These are phyloP conservation scores for Aurelia aurita DNA, from an alignment of 30 jellyfish, hydroid and myxozoan genomes.

Conservation along the genomic window DNA sequence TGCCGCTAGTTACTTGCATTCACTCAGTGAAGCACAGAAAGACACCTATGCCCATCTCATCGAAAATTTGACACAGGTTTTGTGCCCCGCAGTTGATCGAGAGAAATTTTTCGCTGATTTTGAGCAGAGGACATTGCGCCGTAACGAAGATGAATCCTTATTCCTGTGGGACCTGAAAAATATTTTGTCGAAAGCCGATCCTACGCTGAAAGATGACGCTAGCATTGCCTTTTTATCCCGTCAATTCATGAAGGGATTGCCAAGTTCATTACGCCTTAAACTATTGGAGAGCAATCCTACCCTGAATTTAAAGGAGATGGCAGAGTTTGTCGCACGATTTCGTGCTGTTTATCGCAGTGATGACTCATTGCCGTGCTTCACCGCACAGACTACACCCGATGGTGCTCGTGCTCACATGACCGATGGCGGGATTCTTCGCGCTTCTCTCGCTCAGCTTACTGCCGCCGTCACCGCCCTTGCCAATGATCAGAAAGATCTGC, in stretches of 20 bases:
- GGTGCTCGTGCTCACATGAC: not conserved
- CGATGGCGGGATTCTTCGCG: not conserved
- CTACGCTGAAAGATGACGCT: constrained; percentile 3
- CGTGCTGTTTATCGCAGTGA: not conserved
- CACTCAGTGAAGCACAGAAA: not conserved
- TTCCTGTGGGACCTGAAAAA: constrained; percentile 18
- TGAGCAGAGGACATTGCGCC: constrained; percentile 2
- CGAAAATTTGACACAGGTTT: not conserved
- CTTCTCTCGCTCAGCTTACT: constrained; percentile 5
- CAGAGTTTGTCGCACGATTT: not conserved
- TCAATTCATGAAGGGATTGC: constrained; percentile 24
- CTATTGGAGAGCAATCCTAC: constrained; percentile 28
- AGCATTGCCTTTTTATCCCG: not conserved
- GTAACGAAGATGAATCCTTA: not conserved
- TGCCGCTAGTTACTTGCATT: constrained; percentile 21
- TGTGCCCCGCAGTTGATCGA: constrained; percentile 34
- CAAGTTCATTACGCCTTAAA: not conserved
- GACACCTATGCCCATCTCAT: not conserved
- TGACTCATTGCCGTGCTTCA: not conserved
- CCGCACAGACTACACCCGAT: not conserved
- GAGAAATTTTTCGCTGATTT: not conserved
- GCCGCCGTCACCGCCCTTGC: constrained; percentile 2
- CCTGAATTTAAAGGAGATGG: constrained; percentile 17
- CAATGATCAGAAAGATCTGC: not conserved
- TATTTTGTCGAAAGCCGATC: constrained; percentile 25